Evolutionary conservation across 2,113 vertebrate genomes (phyloP).

Genomic region (Polypterus bichir): DNA sequence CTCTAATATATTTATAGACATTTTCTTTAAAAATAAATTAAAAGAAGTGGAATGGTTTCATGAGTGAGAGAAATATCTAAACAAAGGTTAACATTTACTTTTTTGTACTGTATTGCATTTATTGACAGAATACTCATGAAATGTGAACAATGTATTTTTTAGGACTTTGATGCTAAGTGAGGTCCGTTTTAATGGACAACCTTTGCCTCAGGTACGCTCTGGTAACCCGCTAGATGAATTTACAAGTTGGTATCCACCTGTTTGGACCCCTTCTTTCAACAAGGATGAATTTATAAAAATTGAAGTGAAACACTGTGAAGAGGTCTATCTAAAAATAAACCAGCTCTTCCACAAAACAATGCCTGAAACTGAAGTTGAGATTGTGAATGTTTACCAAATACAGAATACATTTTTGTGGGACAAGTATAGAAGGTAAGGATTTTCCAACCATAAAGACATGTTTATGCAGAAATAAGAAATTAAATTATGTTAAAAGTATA

Average conservation of each 20-base stretch:
- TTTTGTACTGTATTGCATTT: no score
- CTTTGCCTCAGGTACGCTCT: conserved; percentile 18
- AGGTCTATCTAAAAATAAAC: conserved; percentile 14
- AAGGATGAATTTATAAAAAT: conserved; percentile 23
- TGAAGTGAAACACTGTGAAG: conserved; percentile 18
- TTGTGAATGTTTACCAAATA: conserved; percentile 33
- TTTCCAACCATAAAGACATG: no score
- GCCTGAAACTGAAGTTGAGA: conserved; percentile 23
- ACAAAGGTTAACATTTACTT: no score
- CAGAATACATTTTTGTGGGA: conserved; percentile 44
- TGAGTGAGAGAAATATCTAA: no score
- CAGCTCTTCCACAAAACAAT: conserved; percentile 25
- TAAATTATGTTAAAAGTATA: no score
- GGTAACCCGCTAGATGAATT: conserved; percentile 34
- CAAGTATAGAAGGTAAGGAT: conserved; percentile 35
- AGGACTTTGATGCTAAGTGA: conserved; percentile 24
- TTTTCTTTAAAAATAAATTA: no score
- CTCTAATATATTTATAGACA: no score
- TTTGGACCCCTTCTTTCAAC: conserved; percentile 19
- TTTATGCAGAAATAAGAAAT: no score
- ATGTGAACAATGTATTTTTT: not conserved
- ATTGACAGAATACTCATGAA: no score
- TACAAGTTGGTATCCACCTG: conserved; percentile 34
- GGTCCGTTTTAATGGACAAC: not conserved
- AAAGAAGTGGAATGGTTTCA: no score